Evolutionary conservation across 2,113 vertebrate genomes (phyloP).

Genomic region (Dipodomys ordii): DNA sequence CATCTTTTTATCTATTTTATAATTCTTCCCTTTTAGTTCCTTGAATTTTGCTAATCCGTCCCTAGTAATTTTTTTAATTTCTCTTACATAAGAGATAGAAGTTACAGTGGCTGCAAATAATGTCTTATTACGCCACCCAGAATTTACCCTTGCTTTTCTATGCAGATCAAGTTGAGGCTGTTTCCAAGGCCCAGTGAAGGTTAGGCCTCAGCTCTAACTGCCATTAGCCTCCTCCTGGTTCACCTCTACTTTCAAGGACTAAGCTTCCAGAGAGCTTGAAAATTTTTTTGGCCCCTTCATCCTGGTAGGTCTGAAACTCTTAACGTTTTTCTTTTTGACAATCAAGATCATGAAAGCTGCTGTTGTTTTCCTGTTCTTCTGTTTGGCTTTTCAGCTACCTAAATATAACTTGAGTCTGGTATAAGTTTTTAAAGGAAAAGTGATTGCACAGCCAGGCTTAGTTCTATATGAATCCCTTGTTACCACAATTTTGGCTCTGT

Average conservation of each 20-base stretch:
- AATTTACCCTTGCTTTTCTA: background rate
- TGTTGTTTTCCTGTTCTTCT: conserved; percentile 48
- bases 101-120: background rate
- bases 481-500: background rate
- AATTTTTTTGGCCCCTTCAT: background rate
- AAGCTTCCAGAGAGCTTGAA: background rate
- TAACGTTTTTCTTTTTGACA: conserved; percentile 3
- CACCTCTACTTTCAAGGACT: background rate
- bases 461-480: background rate
- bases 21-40: background rate
- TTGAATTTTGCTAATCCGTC: background rate
- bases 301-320: background rate
- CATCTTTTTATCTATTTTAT: background rate
- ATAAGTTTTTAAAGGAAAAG: conserved; percentile 18
- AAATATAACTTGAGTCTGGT: conserved; percentile 25
- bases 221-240: background rate
- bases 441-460: background rate
- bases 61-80: background rate
- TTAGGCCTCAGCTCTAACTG: conserved; percentile 6
- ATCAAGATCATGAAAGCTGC: conserved; percentile 13
- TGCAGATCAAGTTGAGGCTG: background rate
- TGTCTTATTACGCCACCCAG: background rate
- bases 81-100: background rate
- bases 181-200: conserved; percentile 28
- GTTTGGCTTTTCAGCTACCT: conserved; percentile 30